Evolutionary conservation across 2,797 vertebrate genomes (phyloP), one percentile per base, ranked within the genome.

Genomic region (Heteromormyrus szaboi): DNA sequence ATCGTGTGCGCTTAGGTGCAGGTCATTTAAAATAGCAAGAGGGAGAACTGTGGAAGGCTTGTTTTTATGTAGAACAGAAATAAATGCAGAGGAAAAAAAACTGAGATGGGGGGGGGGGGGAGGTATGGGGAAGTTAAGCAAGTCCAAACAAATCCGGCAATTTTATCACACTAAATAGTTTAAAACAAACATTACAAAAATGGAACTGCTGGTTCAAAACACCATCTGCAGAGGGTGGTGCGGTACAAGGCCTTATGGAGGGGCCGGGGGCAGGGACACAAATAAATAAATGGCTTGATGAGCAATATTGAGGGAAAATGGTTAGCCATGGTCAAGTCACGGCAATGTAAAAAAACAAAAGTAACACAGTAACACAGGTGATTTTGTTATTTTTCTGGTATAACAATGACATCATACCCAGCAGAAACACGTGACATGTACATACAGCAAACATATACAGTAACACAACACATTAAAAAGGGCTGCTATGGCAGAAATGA

Each of bases 221-320:
- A 89, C 84, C 89, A 89, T 72, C 89, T 88, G 87, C 37, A 29
- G 81, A 86, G 83, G 51, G 37, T 62, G 87, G 29, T 72, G 59
- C 81, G 65, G 29, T 72, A 76, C 81, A 81, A 88, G 89, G 87
- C 68, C 87, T 86, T 76, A 29, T 86, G n/a, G 48, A 11, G 46
- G 46, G 48, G 46, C 1, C 0, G 46, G 46, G 46, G 17, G 53
- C 17, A n/a, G 4, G 41, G 44, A 19, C 41, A 7, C 4, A 56
- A 22, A 89, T 14, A 84, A 89, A 53, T 62, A 89, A 83, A 84
- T 76, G 65, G 33, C 50, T 62, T 65, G 83, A 65, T 72, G 88
- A 84, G 44, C 44, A 86, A 85, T 22, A 86, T 48, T 86, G 56
- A 85, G 9, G 12, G 12, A 59, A 62, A n/a, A 65, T 7, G 12